Base-by-base conservation (phyloP, 1,140 invertebrate species). In the Aphelenchoides fujianensis region DNA sequence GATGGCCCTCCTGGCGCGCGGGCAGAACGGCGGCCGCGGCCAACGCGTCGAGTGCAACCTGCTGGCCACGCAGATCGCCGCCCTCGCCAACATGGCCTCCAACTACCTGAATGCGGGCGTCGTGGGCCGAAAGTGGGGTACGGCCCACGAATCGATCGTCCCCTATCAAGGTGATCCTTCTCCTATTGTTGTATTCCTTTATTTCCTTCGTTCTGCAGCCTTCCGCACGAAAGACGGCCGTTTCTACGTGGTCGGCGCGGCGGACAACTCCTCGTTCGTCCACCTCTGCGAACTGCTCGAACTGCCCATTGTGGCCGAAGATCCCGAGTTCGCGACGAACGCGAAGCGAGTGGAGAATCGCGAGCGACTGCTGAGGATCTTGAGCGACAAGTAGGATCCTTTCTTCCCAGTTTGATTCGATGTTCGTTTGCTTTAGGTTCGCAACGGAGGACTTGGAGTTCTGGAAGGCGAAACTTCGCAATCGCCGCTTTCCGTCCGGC, bases 11-110 rank as follows among this genome's bases (percentile, higher is more conserved):
- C 85, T 93, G 41, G 89, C 94, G 77, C 87, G 92, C 72, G 82
- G 88, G 2, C 89, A 89, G 76, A 94, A 92, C 1, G 91, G 92
- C 0, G 84, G 84, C 78, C n/a, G n/a, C n/a, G 95, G 95, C 2
- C 93, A 96, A 79, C 92, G 92, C 86, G 93, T 98, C 70, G 92
- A 96, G 74, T 94, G 92, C 78, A 90, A 96, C 87, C 87, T 98
- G n/a, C 85, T 97, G 0, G 92, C 92, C 2, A 95, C 94, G 0
- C 93, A 79, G 66, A 70, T 79, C 23, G 68, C 71, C 27, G 62
- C 70, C 12, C 87, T 98, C 78, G 92, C 93, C 16, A 96, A 97
- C 85, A 88, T 96, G 59, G 94, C 89, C 0, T 91, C 90, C 0
- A 95, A 93, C 87, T 97, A 92, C 84, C 85, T 98, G 19, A 98